Evolutionary conservation across 2,797 vertebrate species (phyloP), one percentile per base, ranked within the genome.

Genomic region (Pangasius mekongensis): DNA sequence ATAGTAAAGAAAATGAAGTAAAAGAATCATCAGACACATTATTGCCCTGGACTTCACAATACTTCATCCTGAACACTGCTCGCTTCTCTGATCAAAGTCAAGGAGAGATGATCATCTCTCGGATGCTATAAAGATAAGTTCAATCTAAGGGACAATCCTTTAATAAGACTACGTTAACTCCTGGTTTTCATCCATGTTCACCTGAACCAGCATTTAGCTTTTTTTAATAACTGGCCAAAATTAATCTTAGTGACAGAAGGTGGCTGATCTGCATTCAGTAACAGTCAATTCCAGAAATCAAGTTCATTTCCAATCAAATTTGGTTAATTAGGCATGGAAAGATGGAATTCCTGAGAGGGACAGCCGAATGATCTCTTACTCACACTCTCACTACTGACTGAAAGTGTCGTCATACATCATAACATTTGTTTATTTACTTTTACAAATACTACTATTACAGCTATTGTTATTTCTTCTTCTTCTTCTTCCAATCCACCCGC

Each of bases 251-350:
- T 82, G 97, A 98, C 98, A 97, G 98, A 88, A 98, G 97, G 98
- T 97, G 98, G 97, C 98, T 98, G 97, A 98, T 99, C 99, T 99
- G 97, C 98, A 98, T 98, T 99, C 98, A 98, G 98, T 99, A 99
- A 98, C 98, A 98, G 97, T 98, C 98, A 96, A 97, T 97, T 97
- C 97, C 98, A 98, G 98, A 98, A 98, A 97, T 98, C 97, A 97
- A 96, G 96, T 97, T 98, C 98, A 98, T 98, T 98, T 99, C 97
- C 98, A 98, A 99, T 99, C 98, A 99, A 98, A 98, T 98, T 98
- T 98, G 98, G 97, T 98, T 99, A 98, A 99, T 99, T 99, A 99
- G 97, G 98, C 98, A 98, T 98, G 97, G 97, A 97, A 97, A 98
- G 97, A 99, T 97, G 78, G 54, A 87, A 98, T 98, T 99, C 97